Percentiles rank a stretch among this genome's conserved stretches.
Conservation (phyloP, 2,888 invertebrate genomes). For the Xestoiulus laeticollis region DNA sequence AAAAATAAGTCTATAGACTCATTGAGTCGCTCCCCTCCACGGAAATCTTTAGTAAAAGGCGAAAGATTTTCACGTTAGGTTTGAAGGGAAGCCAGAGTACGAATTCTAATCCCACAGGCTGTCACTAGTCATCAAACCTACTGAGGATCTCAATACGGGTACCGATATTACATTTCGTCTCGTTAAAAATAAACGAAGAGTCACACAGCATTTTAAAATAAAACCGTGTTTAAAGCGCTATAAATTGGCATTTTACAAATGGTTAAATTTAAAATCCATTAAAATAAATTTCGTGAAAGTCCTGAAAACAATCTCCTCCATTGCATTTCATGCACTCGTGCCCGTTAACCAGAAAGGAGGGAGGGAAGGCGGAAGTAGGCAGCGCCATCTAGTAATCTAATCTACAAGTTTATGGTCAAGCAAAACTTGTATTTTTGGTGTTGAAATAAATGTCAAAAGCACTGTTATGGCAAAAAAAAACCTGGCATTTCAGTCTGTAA, state of each 20-base stretch:
- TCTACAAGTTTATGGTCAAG: too few relatives aligned
- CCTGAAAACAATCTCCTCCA: too few relatives aligned
- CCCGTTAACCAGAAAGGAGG: too few relatives aligned
- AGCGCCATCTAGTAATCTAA: too few relatives aligned
- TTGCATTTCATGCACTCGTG: too few relatives aligned
- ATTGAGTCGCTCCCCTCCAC: constrained; percentile 1
- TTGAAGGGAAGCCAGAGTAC: constrained; percentile 9
- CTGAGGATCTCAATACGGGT: background rate
- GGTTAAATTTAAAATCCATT: background rate
- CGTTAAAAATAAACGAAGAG: background rate
- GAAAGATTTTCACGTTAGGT: constrained; percentile 40
- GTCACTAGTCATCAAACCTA: background rate
- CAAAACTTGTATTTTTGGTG: too few relatives aligned
- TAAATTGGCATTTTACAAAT: background rate
- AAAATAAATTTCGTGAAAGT: background rate
- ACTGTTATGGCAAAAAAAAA: too few relatives aligned
- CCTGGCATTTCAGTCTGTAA: too few relatives aligned
- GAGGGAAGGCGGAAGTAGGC: too few relatives aligned
- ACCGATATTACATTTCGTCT: background rate
- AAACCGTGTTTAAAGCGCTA: background rate
- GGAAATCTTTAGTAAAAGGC: constrained; percentile 40
- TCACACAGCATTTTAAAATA: background rate
- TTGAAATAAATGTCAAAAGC: too few relatives aligned
- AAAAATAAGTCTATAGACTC: constrained; percentile 20
- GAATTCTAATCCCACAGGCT: background rate